These are phyloP conservation scores for Podotricha telesiphe DNA, from an alignment of 2,888 invertebrate species.

Conservation along the genomic window DNA sequence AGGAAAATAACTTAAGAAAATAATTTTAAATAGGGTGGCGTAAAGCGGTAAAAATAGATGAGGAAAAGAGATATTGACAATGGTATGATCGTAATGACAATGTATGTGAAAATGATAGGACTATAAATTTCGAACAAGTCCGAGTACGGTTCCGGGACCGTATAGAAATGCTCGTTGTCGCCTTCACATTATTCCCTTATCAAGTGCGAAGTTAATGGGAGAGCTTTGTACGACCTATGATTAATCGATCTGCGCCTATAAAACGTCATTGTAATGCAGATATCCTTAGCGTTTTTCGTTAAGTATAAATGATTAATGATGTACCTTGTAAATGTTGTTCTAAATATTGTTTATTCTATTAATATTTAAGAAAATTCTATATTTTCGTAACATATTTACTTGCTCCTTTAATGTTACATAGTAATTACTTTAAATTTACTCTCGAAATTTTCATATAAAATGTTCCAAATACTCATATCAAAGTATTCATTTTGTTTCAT, in stretches of 20 bases:
- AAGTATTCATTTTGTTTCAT: slow-evolving; percentile 24
- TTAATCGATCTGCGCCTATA: slow-evolving; percentile 78
- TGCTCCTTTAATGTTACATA: not conserved
- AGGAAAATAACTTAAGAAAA: not conserved
- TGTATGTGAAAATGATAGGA: slow-evolving; percentile 69
- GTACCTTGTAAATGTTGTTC: slow-evolving; percentile 28
- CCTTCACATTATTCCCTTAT: slow-evolving; percentile 79
- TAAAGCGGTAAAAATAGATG: slow-evolving; percentile 12
- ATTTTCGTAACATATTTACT: not conserved
- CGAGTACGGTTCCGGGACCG: slow-evolving; percentile 47
- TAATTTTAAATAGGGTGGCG: not conserved
- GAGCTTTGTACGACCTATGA: slow-evolving; percentile 79
- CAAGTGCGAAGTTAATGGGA: slow-evolving; percentile 82
- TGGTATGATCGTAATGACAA: slow-evolving; percentile 55
- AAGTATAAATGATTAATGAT: slow-evolving; percentile 49
- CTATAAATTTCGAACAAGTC: slow-evolving; percentile 68
- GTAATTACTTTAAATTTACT: not conserved
- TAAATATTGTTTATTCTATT: slow-evolving; percentile 9
- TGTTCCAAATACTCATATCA: slow-evolving; percentile 4
- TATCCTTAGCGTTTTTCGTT: slow-evolving; percentile 75
- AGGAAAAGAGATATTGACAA: slow-evolving; percentile 31
- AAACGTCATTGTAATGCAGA: slow-evolving; percentile 78
- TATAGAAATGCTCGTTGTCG: slow-evolving; percentile 73
- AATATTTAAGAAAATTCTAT: not conserved
- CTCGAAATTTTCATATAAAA: not conserved